A percentile compares a stretch with the other conserved stretches of the same genome.
These are phyloP conservation scores for Ceratina calcarata DNA, from an alignment of 1,140 invertebrate genomes.

Conservation along the genomic window DNA sequence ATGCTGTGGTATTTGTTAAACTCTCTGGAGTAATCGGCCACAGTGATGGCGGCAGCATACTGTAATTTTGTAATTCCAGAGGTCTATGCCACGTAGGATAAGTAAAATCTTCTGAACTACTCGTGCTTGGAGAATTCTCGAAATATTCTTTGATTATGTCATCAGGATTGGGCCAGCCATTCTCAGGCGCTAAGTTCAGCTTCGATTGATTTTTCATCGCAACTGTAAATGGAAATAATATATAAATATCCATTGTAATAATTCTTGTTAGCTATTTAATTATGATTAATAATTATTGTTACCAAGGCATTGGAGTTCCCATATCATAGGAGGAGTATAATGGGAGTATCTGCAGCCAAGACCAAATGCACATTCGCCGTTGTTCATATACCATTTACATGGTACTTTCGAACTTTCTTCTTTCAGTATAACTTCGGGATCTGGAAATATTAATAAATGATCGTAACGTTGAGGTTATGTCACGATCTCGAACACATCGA, in stretches of 20 bases:
- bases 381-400: constrained; percentile 81
- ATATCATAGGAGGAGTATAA: constrained; percentile 82
- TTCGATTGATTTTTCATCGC: constrained; percentile 53
- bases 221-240: constrained; percentile 60
- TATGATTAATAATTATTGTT: constrained; percentile 55
- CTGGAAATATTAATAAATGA: constrained; percentile 77
- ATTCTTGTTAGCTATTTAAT: not conserved
- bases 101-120: constrained; percentile 36
- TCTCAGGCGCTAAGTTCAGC: not conserved
- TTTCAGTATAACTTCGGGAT: constrained; percentile 82
- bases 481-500: no score
- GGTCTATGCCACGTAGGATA: constrained; percentile 81
- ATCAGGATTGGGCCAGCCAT: constrained; percentile 58
- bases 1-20: constrained; percentile 75
- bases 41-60: constrained; percentile 83
- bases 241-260: not conserved
- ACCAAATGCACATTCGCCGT: constrained; percentile 83
- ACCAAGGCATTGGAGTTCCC: constrained; percentile 81
- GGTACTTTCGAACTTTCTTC: constrained; percentile 83
- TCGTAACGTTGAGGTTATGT: not conserved
- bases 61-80: constrained; percentile 76
- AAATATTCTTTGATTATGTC: constrained; percentile 71
- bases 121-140: constrained; percentile 54
- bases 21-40: constrained; percentile 80
- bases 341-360: constrained; percentile 84